These are phyloP conservation scores for Heterohyrax brucei DNA, from an alignment of 2,797 vertebrate species.

Conservation along the genomic window DNA sequence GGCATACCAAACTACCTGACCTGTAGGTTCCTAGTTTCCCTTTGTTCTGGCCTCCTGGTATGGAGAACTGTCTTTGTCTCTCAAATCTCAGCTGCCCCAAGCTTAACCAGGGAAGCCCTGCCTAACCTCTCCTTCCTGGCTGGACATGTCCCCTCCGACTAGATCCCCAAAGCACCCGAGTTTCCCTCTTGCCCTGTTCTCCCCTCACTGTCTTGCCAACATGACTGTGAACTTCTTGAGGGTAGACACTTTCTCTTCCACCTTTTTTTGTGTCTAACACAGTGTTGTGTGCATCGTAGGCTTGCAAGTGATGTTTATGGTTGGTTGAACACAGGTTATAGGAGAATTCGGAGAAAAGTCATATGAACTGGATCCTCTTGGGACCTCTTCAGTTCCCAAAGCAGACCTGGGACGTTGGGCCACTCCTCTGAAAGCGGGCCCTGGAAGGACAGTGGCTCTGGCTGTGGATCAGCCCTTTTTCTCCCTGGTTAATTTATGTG, in stretches of 20 bases:
- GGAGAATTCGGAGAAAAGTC: background rate
- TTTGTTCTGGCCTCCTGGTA: background rate
- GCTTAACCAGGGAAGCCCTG: background rate
- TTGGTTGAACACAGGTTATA: background rate
- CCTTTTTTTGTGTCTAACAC: background rate
- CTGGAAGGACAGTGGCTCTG: background rate
- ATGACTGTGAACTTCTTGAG: background rate
- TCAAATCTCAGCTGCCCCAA: background rate
- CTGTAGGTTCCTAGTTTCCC: background rate
- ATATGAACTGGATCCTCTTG: background rate
- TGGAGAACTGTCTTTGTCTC: background rate
- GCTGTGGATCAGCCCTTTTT: background rate
- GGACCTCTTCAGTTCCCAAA: background rate
- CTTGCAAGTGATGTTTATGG: background rate
- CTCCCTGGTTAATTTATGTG: accelerated
- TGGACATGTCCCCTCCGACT: background rate
- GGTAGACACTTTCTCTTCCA: background rate
- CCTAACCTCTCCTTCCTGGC: background rate
- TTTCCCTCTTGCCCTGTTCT: background rate
- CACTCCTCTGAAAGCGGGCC: background rate
- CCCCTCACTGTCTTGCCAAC: too few species aligned
- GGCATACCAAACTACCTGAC: background rate
- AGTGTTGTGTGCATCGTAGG: background rate
- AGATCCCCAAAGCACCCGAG: background rate
- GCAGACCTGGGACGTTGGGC: background rate